Evolutionary conservation across 92 coral and sea anemone species (phyloP), one percentile per base, ranked within the genome.

Genomic region (Epizoanthus ramosus): DNA sequence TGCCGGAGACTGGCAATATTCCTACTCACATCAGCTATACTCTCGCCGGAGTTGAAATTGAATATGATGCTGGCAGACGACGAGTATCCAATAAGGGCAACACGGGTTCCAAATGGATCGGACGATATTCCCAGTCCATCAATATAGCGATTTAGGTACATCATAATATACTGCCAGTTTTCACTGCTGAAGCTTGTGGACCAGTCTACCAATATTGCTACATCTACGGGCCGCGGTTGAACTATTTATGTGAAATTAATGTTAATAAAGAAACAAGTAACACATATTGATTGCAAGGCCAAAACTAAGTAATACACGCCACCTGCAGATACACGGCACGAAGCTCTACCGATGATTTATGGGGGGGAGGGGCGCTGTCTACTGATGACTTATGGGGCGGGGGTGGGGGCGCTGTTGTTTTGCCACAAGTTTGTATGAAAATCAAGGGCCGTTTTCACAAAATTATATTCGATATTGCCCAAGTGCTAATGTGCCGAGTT

Each of bases 21-120:
- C 0, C 77, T 72, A 5, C 6, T 3, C 4, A 72, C 77, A 22
- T 72, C 77, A 50, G 77, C 77, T 17, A 22, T 22, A 28, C 18
- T 22, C 25, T 72, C 63, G 14, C 77, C 77, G 28, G 60, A 72
- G 77, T 72, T 72, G 33, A 72, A 72, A 7, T 72, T 12, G 54
- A 72, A 72, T 0, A 72, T 60, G 17, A 72, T 43, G 52, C 21
- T 50, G 54, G 77, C 58, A 50, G 52, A 31, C 10, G 77, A 72
- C 3, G 77, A 72, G 61, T 72, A 72, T 14, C 77, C 77, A 72
- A 72, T 45, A 33, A 72, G 77, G 45, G 77, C 77, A 50, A 72
- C 77, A 47, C 77, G 61, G 28, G 77, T 59, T 50, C 77, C 77
- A 50, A 12, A 59, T 50, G 39, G 37, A 50, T 50, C 77, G 17